Base-by-base conservation (phyloP, 2,888 invertebrate species). In the Dastarcus helophoroides region DNA sequence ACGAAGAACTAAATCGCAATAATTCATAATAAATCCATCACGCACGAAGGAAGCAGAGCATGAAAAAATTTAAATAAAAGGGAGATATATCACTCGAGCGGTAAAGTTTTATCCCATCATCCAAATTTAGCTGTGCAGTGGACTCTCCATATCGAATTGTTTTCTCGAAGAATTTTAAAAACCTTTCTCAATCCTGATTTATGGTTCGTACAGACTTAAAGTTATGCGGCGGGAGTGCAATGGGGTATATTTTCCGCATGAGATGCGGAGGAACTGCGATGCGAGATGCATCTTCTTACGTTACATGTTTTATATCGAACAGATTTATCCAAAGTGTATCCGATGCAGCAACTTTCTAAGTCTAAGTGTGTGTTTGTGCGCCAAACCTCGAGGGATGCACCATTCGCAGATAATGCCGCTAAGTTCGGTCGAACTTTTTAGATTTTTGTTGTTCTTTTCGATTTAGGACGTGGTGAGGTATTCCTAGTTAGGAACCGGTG, bases 371-470 rank as follows among this genome's bases (percentile, higher is more conserved):
- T 47, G 48, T 50, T 46, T 48, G 46, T 45, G 46, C 41, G 42
- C 36, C 29, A 36, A 39, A 38, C 44, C 50, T 46, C 44, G 9
- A 32, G 50, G 50, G 50, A 51, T 43, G 43, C 48, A 47, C 44
- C 48, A 48, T 48, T 51, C 49, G 41, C 44, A 46, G 51, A 50
- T 53, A 53, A 52, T 51, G 45, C 51, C 47, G 39, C 48, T 51
- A 54, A 53, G 51, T 54, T 48, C 38, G 43, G 43, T 32, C 47
- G 40, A 48, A 53, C 49, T 51, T 50, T n/a, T 36, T 44, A 43
- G 47, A 48, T 51, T 51, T 52, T 50, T 51, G 53, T 54, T 54
- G 54, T 52, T 54, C 54, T 53, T 54, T 51, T 51, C 47, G 50
- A 52, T 54, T 53, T 47, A 39, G 44, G 40, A 40, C 44, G 47